Conservation (phyloP, 2,113 vertebrate species). For the Suncus etruscus region DNA sequence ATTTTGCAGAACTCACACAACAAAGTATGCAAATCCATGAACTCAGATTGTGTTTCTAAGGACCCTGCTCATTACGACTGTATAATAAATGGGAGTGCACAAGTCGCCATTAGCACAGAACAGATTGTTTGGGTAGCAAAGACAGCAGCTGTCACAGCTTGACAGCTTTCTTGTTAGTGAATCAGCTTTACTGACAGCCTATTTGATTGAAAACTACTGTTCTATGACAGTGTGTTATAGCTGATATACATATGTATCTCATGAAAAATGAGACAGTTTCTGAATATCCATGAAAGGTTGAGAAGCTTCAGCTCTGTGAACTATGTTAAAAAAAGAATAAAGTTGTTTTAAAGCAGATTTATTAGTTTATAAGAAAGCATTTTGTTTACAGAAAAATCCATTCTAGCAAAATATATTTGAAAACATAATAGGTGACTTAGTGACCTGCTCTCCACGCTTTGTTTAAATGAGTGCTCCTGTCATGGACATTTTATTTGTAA, state of each 20-base stretch:
- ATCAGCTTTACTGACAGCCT: slow-evolving; percentile 87
- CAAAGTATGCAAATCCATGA: slow-evolving; percentile 78
- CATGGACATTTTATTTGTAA: slow-evolving; percentile 29
- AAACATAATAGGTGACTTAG: neutral
- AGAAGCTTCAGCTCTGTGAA: slow-evolving; percentile 66
- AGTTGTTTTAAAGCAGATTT: slow-evolving; percentile 47
- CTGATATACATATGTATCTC: slow-evolving; percentile 85
- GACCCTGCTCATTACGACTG: slow-evolving; percentile 84
- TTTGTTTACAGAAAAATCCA: slow-evolving; percentile 15
- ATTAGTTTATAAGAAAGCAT: slow-evolving; percentile 30
- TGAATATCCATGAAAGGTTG: slow-evolving; percentile 64
- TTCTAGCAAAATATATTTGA: neutral
- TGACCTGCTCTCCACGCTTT: neutral
- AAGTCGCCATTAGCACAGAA: slow-evolving; percentile 86
- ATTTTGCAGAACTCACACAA: slow-evolving; percentile 39
- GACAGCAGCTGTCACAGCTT: slow-evolving; percentile 88
- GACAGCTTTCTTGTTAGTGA: slow-evolving; percentile 89
- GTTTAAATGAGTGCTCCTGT: slow-evolving; percentile 24
- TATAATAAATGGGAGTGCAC: slow-evolving; percentile 85
- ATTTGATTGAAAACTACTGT: slow-evolving; percentile 87
- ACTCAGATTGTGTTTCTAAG: slow-evolving; percentile 74
- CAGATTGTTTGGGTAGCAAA: slow-evolving; percentile 89
- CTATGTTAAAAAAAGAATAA: slow-evolving; percentile 64
- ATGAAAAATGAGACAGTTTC: slow-evolving; percentile 71
- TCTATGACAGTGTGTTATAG: slow-evolving; percentile 83